These are phyloP conservation scores for Mystacornis crossleyi DNA, from an alignment of 2,113 vertebrate genomes.

Conservation along the genomic window DNA sequence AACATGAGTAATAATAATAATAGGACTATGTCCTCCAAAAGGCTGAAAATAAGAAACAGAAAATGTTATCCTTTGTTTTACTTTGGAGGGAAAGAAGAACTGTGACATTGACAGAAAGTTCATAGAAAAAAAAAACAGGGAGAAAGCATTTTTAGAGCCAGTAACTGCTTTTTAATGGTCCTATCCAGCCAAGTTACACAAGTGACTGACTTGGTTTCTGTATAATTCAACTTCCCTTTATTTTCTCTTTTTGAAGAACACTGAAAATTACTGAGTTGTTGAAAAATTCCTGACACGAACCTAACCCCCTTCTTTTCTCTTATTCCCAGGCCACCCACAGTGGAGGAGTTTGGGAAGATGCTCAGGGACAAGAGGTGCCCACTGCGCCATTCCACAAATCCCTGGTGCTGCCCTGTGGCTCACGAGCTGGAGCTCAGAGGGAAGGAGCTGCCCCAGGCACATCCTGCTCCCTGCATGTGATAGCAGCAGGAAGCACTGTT, in stretches of 20 bases:
- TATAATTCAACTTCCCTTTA: neutral
- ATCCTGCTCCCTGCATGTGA: rapidly evolving
- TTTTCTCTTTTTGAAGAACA: neutral
- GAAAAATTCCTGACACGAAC: neutral
- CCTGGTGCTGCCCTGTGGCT: rapidly evolving
- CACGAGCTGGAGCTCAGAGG: neutral
- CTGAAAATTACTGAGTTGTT: neutral
- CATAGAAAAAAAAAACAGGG: neutral
- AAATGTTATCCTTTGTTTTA: neutral
- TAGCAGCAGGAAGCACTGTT: neutral
- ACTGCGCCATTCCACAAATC: rapidly evolving
- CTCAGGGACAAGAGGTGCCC: rapidly evolving
- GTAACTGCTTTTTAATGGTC: neutral
- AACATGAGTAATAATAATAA: neutral
- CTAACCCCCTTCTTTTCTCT: neutral
- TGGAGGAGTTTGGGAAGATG: rapidly evolving
- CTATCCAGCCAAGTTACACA: neutral
- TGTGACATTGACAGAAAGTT: neutral
- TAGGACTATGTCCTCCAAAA: neutral
- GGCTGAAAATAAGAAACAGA: neutral
- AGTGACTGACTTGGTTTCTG: neutral
- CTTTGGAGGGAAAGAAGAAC: neutral
- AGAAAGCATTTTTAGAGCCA: neutral
- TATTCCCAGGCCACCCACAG: neutral
- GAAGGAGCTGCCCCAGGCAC: neutral